Evolutionary conservation across 2,797 vertebrate species (phyloP).

Genomic region (Gambusia yucatana): DNA sequence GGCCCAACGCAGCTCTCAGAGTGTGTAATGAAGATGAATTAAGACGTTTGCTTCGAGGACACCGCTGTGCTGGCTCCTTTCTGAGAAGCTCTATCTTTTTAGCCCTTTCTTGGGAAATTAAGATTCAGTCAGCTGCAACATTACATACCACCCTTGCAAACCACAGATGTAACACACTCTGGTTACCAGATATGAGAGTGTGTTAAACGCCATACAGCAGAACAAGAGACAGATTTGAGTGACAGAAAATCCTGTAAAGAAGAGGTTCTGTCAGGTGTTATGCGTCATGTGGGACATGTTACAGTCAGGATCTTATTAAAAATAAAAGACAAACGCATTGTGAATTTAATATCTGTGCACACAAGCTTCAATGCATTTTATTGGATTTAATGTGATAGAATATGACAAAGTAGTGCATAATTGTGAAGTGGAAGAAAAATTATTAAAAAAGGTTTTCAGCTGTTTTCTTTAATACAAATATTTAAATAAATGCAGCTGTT

Average conservation of each 20-base stretch:
- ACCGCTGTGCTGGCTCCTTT: constrained; percentile 67
- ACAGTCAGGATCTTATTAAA: constrained; percentile 27
- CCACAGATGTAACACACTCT: constrained; percentile 65
- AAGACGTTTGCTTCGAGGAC: constrained; percentile 69
- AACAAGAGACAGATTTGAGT: constrained; percentile 42
- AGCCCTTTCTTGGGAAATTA: constrained; percentile 69
- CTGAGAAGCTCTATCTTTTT: constrained; percentile 62
- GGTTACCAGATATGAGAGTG: constrained; percentile 53
- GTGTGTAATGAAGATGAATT: constrained; percentile 80
- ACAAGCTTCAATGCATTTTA: neutral
- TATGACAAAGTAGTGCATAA: neutral
- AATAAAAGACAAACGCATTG: neutral
- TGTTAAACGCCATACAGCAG: constrained; percentile 41
- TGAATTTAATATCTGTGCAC: neutral
- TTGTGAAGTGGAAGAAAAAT: neutral
- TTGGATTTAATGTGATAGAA: neutral
- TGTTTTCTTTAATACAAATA: neutral
- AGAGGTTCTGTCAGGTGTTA: constrained; percentile 38
- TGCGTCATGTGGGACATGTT: constrained; percentile 43
- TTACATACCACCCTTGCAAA: constrained; percentile 65
- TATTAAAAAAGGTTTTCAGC: neutral
- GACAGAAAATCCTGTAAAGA: constrained; percentile 51
- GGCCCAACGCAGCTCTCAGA: constrained; percentile 58
- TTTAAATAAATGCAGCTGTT: neutral
- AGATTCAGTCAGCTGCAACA: constrained; percentile 63